These are phyloP conservation scores for Eptesicus fuscus DNA, from an alignment of 2,113 vertebrate species.

Conservation along the genomic window DNA sequence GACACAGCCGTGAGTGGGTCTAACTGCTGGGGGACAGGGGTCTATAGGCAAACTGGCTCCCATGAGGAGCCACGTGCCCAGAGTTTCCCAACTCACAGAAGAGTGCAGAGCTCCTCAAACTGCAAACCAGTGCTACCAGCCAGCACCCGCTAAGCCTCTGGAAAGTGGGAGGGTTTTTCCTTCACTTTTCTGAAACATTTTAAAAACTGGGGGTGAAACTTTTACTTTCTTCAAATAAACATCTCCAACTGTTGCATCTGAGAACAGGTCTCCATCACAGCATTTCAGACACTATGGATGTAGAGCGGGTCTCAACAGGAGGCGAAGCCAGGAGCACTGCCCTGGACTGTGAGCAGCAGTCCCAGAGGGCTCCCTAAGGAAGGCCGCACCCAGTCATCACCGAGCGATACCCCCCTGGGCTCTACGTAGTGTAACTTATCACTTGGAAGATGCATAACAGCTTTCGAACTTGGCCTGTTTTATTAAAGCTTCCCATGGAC, in stretches of 20 bases:
- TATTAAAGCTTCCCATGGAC: neutral
- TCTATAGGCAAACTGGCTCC: neutral
- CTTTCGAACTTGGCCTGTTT: neutral
- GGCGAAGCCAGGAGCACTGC: rapidly evolving
- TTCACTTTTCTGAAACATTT: neutral
- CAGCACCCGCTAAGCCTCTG: neutral
- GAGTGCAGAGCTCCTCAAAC: neutral
- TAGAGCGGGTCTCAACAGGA: neutral
- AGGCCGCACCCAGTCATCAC: no score
- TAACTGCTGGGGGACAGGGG: no score
- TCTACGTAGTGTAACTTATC: rapidly evolving
- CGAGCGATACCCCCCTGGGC: neutral
- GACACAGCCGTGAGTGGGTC: rapidly evolving
- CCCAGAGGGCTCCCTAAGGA: neutral
- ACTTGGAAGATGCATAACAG: neutral
- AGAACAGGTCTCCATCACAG: neutral
- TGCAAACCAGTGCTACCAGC: neutral
- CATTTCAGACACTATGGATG: rapidly evolving
- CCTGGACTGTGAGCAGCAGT: neutral
- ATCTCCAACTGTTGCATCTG: neutral
- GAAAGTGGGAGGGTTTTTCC: neutral
- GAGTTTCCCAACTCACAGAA: neutral
- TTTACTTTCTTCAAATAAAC: neutral
- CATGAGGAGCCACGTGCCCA: neutral
- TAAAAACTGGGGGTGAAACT: neutral